Conservation (phyloP, 2,113 vertebrate genomes). For the Stegostoma tigrinum region DNA sequence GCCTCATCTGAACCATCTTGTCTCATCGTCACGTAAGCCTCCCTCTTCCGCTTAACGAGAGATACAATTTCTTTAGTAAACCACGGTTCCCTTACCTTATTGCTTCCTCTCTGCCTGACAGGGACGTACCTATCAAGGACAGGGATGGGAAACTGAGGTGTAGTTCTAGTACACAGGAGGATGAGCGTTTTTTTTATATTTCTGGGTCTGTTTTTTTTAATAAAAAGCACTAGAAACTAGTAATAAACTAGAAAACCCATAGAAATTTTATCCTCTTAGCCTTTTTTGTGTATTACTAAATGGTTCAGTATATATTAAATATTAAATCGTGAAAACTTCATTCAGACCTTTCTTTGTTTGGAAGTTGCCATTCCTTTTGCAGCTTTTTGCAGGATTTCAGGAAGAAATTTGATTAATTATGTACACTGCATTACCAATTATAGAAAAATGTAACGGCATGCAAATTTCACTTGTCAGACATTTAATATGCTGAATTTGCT, state of each 20-base stretch:
- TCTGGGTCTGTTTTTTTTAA: neutral
- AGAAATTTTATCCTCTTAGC: neutral
- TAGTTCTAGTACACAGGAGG: too few species aligned
- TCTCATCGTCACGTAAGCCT: too few species aligned
- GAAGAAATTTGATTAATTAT: neutral
- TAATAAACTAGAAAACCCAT: neutral
- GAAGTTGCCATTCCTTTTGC: neutral
- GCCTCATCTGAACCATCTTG: too few species aligned
- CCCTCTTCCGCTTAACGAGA: too few species aligned
- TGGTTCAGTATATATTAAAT: neutral
- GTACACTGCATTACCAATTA: neutral
- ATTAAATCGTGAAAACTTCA: neutral
- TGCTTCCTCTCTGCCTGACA: too few species aligned
- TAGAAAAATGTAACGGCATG: neutral
- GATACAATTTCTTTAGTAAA: too few species aligned
- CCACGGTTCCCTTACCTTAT: too few species aligned
- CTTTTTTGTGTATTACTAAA: neutral
- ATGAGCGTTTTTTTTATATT: too few species aligned
- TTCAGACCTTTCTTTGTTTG: neutral
- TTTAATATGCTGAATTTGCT: neutral
- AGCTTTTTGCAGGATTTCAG: neutral
- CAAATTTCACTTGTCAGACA: neutral
- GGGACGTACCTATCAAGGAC: too few species aligned
- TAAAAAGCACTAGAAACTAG: neutral
- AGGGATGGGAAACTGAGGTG: too few species aligned